Percentiles rank a stretch among this genome's conserved stretches.
Evolutionary conservation across 1,140 invertebrate species (phyloP).

Genomic region (Caenorhabditis tropicalis): DNA sequence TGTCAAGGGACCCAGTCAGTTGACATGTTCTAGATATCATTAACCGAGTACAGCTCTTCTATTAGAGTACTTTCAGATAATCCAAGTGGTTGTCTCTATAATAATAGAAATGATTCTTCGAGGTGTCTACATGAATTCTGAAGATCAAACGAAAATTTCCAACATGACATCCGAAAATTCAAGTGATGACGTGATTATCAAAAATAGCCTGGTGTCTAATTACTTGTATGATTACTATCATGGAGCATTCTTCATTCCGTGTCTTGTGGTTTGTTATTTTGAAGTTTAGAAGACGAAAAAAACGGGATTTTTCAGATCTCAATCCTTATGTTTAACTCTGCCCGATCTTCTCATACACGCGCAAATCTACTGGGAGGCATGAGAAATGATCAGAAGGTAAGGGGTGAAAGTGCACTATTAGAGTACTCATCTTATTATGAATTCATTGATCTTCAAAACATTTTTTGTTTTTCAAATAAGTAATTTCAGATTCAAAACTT

Average conservation of each 20-base stretch:
- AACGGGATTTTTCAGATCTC: neutral
- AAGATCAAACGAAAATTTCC: neutral
- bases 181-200: neutral
- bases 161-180: neutral
- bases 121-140: neutral
- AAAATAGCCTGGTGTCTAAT: neutral
- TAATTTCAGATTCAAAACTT: constrained; percentile 15
- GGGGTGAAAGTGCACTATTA: constrained; percentile 40
- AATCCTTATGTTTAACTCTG: neutral
- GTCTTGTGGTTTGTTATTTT: neutral
- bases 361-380: neutral
- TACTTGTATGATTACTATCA: neutral
- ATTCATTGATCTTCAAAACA: neutral
- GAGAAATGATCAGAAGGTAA: neutral
- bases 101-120: neutral
- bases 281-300: neutral
- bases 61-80: neutral
- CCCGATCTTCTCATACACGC: neutral
- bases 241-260: neutral
- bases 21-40: too few relatives aligned
- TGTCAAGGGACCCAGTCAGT: too few relatives aligned
- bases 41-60: too few relatives aligned
- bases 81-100: neutral
- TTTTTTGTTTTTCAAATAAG: neutral
- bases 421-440: constrained; percentile 36